Conservation (phyloP, 35 echinoderm and acorn worm genomes). For the Eucidaris tribuloides region DNA sequence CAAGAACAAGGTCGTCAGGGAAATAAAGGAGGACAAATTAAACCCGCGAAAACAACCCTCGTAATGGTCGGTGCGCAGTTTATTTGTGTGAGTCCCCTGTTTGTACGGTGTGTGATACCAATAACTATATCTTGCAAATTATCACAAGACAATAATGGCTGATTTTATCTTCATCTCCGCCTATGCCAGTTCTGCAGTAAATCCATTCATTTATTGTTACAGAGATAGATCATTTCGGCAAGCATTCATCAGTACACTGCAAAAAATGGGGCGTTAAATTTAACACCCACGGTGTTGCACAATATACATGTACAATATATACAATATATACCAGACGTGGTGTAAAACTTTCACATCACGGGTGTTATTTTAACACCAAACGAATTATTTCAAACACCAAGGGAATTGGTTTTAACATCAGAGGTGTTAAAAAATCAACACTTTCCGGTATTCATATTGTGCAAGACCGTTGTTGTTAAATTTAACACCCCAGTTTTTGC, state of each 20-base stretch:
- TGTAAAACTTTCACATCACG: too few relatives aligned
- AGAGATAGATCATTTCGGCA: background rate
- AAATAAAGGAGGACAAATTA: background rate
- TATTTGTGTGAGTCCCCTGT: background rate
- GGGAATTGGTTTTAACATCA: too few relatives aligned
- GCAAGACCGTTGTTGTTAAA: too few relatives aligned
- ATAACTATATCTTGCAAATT: background rate
- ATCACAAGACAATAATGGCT: background rate
- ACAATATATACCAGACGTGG: too few relatives aligned
- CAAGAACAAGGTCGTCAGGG: background rate
- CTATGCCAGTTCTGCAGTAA: background rate
- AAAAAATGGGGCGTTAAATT: too few relatives aligned
- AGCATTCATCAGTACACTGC: background rate
- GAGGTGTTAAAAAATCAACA: too few relatives aligned
- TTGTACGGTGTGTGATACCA: background rate
- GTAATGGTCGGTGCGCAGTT: background rate
- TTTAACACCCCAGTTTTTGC: too few relatives aligned
- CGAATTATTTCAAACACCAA: too few relatives aligned
- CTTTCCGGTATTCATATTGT: too few relatives aligned
- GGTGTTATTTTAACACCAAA: too few relatives aligned
- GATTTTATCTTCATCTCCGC: background rate
- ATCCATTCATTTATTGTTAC: background rate
- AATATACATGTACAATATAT: too few relatives aligned
- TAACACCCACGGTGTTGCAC: too few relatives aligned
- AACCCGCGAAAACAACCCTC: background rate